These are phyloP conservation scores for Ptilonorhynchus violaceus DNA, from an alignment of 2,113 vertebrate species.

Conservation along the genomic window DNA sequence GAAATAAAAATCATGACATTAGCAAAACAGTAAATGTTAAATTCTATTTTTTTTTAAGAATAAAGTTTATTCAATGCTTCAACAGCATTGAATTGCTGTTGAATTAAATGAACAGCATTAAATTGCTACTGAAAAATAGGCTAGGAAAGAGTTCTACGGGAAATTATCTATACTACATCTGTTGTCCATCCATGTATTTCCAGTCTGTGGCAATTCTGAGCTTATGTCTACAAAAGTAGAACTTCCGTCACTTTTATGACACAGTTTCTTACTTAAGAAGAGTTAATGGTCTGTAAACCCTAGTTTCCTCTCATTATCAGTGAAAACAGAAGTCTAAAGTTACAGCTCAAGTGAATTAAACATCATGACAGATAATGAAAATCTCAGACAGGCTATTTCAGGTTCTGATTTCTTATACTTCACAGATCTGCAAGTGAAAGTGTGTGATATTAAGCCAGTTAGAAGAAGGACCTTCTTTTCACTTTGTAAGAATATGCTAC, in stretches of 20 bases:
- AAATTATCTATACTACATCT: neutral
- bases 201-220: neutral
- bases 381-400: neutral
- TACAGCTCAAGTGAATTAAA: neutral
- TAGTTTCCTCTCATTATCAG: neutral
- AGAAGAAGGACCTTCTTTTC: conserved; percentile 14
- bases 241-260: neutral
- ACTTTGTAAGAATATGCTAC: conserved; percentile 28
- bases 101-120: neutral
- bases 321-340: neutral
- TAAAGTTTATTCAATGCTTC: neutral
- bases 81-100: neutral
- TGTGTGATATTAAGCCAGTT: conserved; percentile 24
- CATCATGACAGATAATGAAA: neutral
- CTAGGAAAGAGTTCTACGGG: neutral
- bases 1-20: neutral
- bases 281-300: neutral
- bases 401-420: conserved; percentile 11
- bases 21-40: neutral
- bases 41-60: neutral
- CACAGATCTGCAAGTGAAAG: conserved; percentile 21
- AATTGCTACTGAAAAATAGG: neutral
- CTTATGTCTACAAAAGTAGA: neutral
- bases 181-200: neutral
- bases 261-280: neutral